Base-by-base conservation (phyloP, 1,140 invertebrate species). In the Gryllus bimaculatus region DNA sequence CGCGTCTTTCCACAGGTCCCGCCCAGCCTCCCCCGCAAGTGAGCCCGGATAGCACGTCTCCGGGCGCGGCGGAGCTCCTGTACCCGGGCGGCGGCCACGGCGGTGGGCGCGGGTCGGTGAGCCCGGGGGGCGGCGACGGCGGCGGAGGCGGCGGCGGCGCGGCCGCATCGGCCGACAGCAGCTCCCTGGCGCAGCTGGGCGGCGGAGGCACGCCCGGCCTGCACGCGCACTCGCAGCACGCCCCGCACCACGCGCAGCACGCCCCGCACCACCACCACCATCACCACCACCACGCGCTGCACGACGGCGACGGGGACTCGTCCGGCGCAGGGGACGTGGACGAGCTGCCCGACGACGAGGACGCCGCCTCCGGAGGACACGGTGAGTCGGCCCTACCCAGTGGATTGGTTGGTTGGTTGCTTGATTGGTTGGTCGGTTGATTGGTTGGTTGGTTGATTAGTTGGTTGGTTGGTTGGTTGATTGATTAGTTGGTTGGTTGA, bases 31-130 rank as follows among this genome's bases (percentile, higher is more conserved):
- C 66, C 66, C 92, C 93, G 82, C 93, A 94, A 84, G 90, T 91
- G 5, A 92, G 91, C 83, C 94, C 94, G 0, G 94, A 95, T 83
- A 94, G 93, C 81, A 95, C 94, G 3, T 95, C 93, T 48, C 92
- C 81, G 66, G 77, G 79, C 78, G 78, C 81, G 8, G 75, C 78
- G 77, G 21, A 78, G 73, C 49, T 15, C 8, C 26, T 78, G 73
- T 20, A 20, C 47, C 13, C 13, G 74, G 78, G 21, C 77, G 78
- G 74, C 8, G 66, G 75, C 21, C 1, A 20, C 26, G 77, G 26
- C 26, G 26, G 26, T 39, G 26, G 26, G 26, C 54, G 54, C 7
- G 18, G 54, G 0, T 66, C 54, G 2, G 10, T 18, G 10, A 18
- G 10, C 10, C 10, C 10, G 54, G 18, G 54, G 10, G 10, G 10